Evolutionary conservation across 2,797 vertebrate species (phyloP).

Genomic region (Cossypha niveicapilla): DNA sequence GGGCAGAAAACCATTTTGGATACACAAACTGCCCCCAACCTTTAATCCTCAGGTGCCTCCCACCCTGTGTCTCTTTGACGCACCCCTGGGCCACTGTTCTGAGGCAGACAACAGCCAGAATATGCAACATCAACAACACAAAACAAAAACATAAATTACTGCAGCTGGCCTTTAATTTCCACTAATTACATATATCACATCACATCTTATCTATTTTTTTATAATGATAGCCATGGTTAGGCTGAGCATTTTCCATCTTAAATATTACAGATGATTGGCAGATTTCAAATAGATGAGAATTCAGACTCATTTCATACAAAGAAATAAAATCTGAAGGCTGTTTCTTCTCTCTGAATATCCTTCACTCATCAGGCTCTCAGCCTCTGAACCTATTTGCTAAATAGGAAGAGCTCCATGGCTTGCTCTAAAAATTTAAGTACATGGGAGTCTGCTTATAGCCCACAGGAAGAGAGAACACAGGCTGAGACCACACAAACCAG

Average conservation of each 20-base stretch:
- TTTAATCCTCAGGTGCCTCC: not conserved
- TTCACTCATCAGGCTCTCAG: not conserved
- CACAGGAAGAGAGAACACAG: not conserved
- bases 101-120: fast-evolving
- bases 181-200: not conserved
- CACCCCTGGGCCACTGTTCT: not conserved
- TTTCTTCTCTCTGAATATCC: not conserved
- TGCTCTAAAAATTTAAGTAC: not conserved
- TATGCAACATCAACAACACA: not conserved
- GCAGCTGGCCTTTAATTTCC: not conserved
- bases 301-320: not conserved
- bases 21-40: fast-evolving
- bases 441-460: not conserved
- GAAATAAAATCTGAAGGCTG: not conserved
- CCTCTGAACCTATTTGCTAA: not conserved
- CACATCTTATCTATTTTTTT: not conserved
- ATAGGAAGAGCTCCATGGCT: not conserved
- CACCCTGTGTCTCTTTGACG: fast-evolving
- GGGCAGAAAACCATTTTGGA: not conserved
- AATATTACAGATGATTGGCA: not conserved
- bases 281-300: not conserved
- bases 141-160: not conserved
- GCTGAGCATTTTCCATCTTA: not conserved
- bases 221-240: not conserved
- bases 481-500: not conserved